Evolutionary conservation across 37 sponge, comb jelly and placozoan genomes (phyloP), one percentile per base, ranked within the genome.

Genomic region (Halisarca cf. caerulea): DNA sequence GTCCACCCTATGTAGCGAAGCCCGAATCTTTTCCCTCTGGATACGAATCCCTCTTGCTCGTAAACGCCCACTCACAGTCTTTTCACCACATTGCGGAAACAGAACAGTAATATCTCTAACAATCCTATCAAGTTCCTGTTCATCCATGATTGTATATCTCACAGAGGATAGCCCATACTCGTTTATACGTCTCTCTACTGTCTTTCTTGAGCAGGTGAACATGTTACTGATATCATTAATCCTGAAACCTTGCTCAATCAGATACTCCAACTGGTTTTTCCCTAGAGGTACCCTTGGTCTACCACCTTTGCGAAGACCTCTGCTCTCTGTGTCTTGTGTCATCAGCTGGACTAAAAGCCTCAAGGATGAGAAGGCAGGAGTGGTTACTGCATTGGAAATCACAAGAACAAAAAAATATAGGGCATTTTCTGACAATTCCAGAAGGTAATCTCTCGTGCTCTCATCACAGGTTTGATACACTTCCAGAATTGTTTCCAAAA

Each of bases 1-100:
- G 61, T 91, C 92, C 3, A 91, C 85, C 30, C 88, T 34, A 34
- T 66, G 14, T 35, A 88, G 88, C 4, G 85, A 58, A 15, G 82
- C 88, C n/a, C 91, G 28, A 15, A 91, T 58, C 28, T 88, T 77
- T 23, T 62, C 18, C 32, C 80, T 28, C 53, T 91, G 88, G 9
- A 91, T 47, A 2, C 43, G 17, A 21, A 59, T 23, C 15, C 86
- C 88, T 34, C 5, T 21, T 32, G 78, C 24, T 17, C 47, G 20
- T 4, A 91, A 36, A 0, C 21, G 28, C 0, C 93, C 89, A 33
- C 44, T 33, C 20, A 89, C 21, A 0, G 35, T 33, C 37, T 45
- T 47, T 38, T 83, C 80, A 20, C 93, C 93, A 78, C 69, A n/a
- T n/a, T 55, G 25, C 11, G 80, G 80, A 78, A 24, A 38, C 11